A percentile compares a stretch with the other conserved stretches of the same genome.
Evolutionary conservation across 2,113 vertebrate species (phyloP).

Genomic region (Sapajus apella): DNA sequence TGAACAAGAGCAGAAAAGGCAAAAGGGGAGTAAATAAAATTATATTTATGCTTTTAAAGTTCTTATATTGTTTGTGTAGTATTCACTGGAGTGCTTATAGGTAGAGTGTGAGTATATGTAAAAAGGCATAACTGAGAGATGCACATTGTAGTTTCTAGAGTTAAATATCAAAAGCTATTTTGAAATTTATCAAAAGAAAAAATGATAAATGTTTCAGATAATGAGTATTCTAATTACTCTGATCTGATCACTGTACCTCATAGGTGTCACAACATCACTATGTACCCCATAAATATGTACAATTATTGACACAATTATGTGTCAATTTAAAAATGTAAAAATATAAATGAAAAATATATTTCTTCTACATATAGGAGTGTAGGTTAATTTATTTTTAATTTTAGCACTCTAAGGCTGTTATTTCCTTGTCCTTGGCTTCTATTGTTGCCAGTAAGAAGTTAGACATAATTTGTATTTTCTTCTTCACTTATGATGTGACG

Average conservation of each 20-base stretch:
- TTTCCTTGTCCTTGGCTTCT: background rate
- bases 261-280: background rate
- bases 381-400: background rate
- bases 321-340: background rate
- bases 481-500: background rate
- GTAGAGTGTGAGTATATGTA: background rate
- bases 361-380: background rate
- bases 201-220: background rate
- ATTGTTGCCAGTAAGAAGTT: background rate
- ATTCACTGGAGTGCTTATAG: background rate
- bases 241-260: background rate
- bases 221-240: background rate
- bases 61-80: background rate
- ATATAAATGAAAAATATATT: background rate
- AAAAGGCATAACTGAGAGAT: background rate
- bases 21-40: background rate
- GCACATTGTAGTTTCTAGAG: background rate
- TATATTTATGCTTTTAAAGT: background rate
- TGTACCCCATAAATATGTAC: background rate
- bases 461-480: background rate
- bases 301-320: background rate
- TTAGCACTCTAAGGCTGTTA: background rate
- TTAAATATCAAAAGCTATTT: background rate
- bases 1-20: background rate
- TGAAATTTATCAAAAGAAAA: background rate